phyloP scores from a whole-genome alignment of 2,113 vertebrate genomes.

The Hirundichthys speculiger region DNA sequence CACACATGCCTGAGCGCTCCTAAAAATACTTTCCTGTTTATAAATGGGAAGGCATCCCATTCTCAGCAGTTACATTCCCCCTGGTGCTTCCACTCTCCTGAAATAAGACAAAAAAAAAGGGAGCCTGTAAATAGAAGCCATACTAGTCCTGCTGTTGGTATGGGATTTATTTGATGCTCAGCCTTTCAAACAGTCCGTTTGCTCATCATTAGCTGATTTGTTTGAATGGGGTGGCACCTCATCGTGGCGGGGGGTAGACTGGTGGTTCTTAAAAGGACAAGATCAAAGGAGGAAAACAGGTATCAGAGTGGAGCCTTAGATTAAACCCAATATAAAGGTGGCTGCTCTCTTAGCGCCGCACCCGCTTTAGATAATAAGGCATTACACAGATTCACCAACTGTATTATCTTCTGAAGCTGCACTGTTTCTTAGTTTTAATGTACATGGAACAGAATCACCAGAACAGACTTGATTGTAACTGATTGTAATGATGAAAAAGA shows the following conservation, averaged over 20 bases:
- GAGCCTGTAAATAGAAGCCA: constrained; percentile 39
- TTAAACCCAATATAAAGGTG: constrained; percentile 13
- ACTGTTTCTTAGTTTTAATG: too few relatives aligned
- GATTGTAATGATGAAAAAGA: too few relatives aligned
- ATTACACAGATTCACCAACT: too few relatives aligned
- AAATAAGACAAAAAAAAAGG: constrained; percentile 9
- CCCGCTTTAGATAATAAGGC: too few relatives aligned
- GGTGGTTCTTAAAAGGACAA: constrained; percentile 29
- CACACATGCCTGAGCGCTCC: constrained; percentile 42
- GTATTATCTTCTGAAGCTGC: too few relatives aligned
- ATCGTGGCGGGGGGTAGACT: neutral
- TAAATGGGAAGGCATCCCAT: constrained; percentile 47
- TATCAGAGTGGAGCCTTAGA: constrained; percentile 1
- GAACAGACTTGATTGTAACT: too few relatives aligned
- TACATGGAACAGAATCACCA: too few relatives aligned
- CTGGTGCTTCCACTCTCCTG: constrained; percentile 41
- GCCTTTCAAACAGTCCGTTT: constrained; percentile 28
- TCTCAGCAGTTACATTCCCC: constrained; percentile 39
- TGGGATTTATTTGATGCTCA: constrained; percentile 41
- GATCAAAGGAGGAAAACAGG: constrained; percentile 35
- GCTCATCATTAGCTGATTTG: constrained; percentile 31
- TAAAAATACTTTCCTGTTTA: constrained; percentile 66
- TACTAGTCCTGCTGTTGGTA: constrained; percentile 15
- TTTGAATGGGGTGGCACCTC: constrained; percentile 16
- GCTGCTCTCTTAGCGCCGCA: too few relatives aligned